These are phyloP conservation scores for Limnephilus marmoratus DNA, from an alignment of 2,888 invertebrate species.

Conservation along the genomic window DNA sequence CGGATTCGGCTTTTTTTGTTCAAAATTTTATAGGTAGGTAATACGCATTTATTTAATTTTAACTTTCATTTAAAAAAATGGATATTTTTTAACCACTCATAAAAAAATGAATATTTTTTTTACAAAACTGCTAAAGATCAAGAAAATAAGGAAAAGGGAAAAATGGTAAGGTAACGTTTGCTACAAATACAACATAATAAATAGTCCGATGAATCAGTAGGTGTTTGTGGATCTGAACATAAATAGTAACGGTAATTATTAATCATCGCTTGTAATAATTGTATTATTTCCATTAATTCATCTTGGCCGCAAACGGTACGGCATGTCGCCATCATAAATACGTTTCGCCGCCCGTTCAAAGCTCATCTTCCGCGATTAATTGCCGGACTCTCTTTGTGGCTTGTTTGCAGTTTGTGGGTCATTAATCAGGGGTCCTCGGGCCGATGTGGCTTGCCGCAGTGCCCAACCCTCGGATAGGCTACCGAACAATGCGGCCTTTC, in stretches of 20 bases:
- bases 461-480: background rate
- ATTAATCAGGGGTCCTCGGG: slow-evolving; percentile 21
- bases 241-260: background rate
- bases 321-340: background rate
- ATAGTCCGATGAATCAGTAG: background rate
- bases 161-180: no score
- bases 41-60: no score
- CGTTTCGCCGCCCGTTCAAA: slow-evolving; percentile 15
- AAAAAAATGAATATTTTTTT: no score
- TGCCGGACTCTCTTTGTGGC: background rate
- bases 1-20: no score
- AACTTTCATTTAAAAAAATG: no score
- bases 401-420: slow-evolving; percentile 26
- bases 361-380: slow-evolving; percentile 27
- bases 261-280: background rate
- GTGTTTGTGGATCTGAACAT: background rate
- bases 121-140: no score
- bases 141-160: no score
- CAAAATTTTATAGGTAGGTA: no score
- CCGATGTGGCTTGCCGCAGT: background rate
- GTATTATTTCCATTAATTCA: background rate
- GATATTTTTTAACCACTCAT: no score
- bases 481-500: slow-evolving; percentile 4
- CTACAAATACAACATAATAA: background rate
- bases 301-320: background rate